These are phyloP conservation scores for Meteorus cinctellus DNA, from an alignment of 2,888 invertebrate genomes.

Conservation along the genomic window DNA sequence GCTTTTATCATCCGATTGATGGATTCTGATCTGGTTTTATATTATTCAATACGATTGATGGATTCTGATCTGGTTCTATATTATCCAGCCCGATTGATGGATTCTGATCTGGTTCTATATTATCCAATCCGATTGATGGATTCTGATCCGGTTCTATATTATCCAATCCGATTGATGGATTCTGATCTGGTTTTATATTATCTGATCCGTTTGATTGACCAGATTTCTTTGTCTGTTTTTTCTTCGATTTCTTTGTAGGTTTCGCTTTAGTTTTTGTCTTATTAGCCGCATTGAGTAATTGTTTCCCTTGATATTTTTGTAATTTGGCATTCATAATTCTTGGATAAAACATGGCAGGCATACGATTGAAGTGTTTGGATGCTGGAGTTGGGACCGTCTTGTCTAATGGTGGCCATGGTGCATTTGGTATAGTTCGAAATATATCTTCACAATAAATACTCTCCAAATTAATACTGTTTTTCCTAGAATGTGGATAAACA, in stretches of 20 bases:
- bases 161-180: no score
- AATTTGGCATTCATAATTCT: not conserved
- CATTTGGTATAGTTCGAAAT: conserved; percentile 53
- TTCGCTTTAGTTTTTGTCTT: not conserved
- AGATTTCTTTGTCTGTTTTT: no score
- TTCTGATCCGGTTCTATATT: no score
- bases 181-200: no score
- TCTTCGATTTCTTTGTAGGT: not conserved
- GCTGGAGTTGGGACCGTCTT: conserved; percentile 57
- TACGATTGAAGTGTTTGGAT: conserved; percentile 50
- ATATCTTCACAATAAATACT: conserved; percentile 47
- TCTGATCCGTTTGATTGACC: no score
- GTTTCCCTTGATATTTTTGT: not conserved
- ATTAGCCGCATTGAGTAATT: not conserved
- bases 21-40: no score
- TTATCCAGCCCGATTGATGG: no score
- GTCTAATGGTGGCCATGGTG: conserved; percentile 61
- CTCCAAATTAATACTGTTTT: conserved; percentile 58
- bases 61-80: no score
- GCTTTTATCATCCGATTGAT: no score
- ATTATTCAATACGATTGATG: no score
- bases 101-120: no score
- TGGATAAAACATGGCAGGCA: conserved; percentile 61
- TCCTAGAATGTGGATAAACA: conserved; percentile 51
- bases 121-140: no score